phyloP scores from a whole-genome alignment of 2,888 invertebrate genomes.

The Branchipolynoe longqiensis region DNA sequence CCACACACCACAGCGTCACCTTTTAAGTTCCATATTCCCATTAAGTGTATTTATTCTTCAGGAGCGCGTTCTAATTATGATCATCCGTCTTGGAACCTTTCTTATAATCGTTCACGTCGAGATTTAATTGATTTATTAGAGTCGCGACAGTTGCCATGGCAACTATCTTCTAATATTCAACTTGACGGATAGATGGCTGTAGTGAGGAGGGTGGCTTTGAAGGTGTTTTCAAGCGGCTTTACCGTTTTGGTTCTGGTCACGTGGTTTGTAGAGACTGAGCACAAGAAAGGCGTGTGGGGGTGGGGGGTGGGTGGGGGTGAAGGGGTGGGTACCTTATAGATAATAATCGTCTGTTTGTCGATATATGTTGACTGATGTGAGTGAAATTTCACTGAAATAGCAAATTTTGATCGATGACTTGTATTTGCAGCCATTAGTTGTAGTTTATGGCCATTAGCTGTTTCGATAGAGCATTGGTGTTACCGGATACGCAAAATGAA shows the following conservation, averaged over 20 bases:
- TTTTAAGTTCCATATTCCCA: slow-evolving; percentile 47
- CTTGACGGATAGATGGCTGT: slow-evolving; percentile 5
- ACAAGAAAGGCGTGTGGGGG: too few species aligned
- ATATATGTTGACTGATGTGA: too few species aligned
- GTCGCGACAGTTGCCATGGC: slow-evolving; percentile 20
- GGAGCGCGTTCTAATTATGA: slow-evolving; percentile 33
- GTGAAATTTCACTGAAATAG: too few species aligned
- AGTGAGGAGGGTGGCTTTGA: slow-evolving; percentile 15
- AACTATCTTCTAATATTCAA: slow-evolving; percentile 45
- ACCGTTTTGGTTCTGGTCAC: slow-evolving; percentile 22
- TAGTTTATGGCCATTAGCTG: too few species aligned
- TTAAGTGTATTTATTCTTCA: slow-evolving; percentile 46
- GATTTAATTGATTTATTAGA: slow-evolving; percentile 47
- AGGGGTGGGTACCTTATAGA: too few species aligned
- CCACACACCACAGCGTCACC: too few species aligned
- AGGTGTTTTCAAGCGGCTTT: slow-evolving; percentile 25
- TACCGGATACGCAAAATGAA: too few species aligned
- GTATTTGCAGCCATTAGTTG: too few species aligned
- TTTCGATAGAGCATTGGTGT: too few species aligned
- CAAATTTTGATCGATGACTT: too few species aligned
- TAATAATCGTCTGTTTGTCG: too few species aligned
- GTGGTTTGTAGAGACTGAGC: slow-evolving; percentile 9
- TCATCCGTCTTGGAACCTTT: slow-evolving; percentile 30
- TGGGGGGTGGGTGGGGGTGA: too few species aligned
- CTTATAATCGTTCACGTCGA: slow-evolving; percentile 36